Percentiles rank a stretch among this genome's conserved stretches.
Evolutionary conservation across 2,113 vertebrate species (phyloP).

Genomic region (Tragelaphus buxtoni): DNA sequence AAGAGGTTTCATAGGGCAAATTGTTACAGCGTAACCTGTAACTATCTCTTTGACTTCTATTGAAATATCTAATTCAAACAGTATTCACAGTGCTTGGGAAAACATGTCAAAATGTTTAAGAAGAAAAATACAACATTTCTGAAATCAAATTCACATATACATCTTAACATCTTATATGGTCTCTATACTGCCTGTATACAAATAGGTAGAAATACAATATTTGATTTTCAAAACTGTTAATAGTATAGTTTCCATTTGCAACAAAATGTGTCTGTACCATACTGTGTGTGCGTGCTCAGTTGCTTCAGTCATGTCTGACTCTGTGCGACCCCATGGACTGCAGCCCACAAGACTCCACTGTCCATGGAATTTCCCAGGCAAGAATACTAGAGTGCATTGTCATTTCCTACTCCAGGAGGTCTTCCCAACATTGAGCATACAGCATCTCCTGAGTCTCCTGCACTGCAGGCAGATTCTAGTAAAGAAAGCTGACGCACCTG

Average conservation of each 20-base stretch:
- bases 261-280: not conserved
- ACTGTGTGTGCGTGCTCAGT: not conserved
- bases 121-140: not conserved
- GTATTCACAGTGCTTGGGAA: not conserved
- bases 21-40: not conserved
- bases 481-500: not conserved
- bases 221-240: not conserved
- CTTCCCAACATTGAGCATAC: not conserved
- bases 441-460: not conserved
- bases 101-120: not conserved
- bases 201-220: not conserved
- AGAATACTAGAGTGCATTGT: not conserved
- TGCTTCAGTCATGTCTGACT: not conserved
- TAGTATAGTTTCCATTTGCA: not conserved
- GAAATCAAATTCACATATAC: not conserved
- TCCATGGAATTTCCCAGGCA: not conserved
- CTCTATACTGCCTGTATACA: not conserved
- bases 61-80: conserved; percentile 13
- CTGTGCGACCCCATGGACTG: not conserved
- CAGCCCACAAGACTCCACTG: not conserved
- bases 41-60: not conserved
- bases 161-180: not conserved
- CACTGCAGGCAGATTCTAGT: not conserved
- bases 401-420: not conserved
- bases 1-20: not conserved